Evolutionary conservation across 2,888 invertebrate species (phyloP).

Genomic region (Luperina nickerlii): DNA sequence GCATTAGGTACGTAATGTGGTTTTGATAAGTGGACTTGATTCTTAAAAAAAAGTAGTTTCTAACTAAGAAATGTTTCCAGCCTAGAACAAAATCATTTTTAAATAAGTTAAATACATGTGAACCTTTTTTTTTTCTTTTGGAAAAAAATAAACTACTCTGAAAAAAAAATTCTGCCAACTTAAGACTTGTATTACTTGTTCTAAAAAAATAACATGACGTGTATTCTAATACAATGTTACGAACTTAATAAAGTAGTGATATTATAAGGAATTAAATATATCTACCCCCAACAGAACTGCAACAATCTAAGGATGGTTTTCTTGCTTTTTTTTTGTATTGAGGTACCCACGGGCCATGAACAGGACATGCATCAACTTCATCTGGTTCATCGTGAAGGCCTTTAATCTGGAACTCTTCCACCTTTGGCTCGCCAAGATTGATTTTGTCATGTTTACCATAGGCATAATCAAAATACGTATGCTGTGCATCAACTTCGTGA

Average conservation of each 20-base stretch:
- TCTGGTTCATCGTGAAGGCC: conserved; percentile 74
- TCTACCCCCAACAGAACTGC: conserved; percentile 85
- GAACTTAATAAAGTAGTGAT: background rate
- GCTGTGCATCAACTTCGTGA: conserved; percentile 82
- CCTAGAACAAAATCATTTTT: background rate
- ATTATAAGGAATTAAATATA: conserved; percentile 1
- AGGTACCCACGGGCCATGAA: conserved; percentile 76
- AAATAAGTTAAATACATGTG: background rate
- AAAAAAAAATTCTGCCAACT: background rate
- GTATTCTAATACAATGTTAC: background rate
- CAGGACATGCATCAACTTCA: conserved; percentile 66
- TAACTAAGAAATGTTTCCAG: background rate
- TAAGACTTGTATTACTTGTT: background rate
- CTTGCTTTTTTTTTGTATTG: conserved; percentile 77
- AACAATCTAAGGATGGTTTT: conserved; percentile 85
- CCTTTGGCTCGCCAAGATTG: conserved; percentile 69
- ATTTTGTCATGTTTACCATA: conserved; percentile 83
- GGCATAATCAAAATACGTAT: conserved; percentile 85
- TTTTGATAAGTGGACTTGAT: background rate
- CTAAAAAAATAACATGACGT: background rate
- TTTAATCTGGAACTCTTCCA: conserved; percentile 78
- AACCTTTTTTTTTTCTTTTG: background rate
- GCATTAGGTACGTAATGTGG: background rate
- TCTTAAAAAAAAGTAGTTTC: background rate
- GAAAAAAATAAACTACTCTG: too few relatives aligned